Evolutionary conservation across 2,888 invertebrate species (phyloP).

Genomic region (Lasioglossum pauxillum): DNA sequence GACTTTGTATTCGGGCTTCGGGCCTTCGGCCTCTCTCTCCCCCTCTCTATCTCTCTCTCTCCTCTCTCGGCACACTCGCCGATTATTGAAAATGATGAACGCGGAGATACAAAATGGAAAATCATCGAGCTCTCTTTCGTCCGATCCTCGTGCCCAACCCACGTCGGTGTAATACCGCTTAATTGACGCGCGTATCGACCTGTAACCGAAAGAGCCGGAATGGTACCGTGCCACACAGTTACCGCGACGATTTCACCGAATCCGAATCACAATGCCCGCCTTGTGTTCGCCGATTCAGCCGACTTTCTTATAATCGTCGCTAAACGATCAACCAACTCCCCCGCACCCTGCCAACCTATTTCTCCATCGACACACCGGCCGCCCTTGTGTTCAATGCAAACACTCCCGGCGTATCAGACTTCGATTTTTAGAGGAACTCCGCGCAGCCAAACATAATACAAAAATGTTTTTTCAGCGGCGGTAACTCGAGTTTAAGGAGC

Average conservation of each 20-base stretch:
- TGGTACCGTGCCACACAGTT: not conserved
- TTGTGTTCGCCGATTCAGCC: not conserved
- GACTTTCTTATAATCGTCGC: not conserved
- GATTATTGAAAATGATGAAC: not conserved
- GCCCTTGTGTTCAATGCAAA: not conserved
- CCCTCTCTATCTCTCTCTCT: too few species aligned
- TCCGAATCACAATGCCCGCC: not conserved
- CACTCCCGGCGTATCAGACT: not conserved
- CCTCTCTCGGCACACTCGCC: not conserved
- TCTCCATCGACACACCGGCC: not conserved
- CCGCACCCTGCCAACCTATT: not conserved
- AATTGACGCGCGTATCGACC: not conserved
- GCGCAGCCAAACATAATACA: not conserved
- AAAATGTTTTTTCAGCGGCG: not conserved
- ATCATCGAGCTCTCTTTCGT: not conserved
- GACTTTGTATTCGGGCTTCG: constrained; percentile 1
- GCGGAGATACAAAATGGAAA: not conserved
- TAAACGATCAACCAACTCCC: not conserved
- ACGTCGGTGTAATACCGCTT: not conserved
- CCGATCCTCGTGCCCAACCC: not conserved
- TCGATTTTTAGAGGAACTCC: not conserved
- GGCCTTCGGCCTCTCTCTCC: not conserved
- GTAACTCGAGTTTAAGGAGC: not conserved
- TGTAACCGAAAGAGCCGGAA: not conserved
- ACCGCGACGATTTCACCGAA: not conserved